These are phyloP conservation scores for Samia ricini DNA, from an alignment of 1,140 invertebrate species.

Conservation along the genomic window DNA sequence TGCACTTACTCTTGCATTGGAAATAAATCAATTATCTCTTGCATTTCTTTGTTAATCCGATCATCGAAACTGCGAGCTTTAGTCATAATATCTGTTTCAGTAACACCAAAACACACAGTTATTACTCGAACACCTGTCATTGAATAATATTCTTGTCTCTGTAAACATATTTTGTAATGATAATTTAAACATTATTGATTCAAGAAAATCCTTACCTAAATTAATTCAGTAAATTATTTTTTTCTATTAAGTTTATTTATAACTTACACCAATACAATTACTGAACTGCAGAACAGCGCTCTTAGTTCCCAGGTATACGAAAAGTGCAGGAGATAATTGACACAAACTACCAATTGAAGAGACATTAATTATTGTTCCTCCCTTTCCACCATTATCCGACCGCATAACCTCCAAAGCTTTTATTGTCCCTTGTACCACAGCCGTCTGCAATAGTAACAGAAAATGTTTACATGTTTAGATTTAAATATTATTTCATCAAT, in stretches of 20 bases:
- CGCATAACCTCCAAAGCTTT: slow-evolving; percentile 78
- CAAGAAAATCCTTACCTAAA: neutral
- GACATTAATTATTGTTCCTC: slow-evolving; percentile 75
- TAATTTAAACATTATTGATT: neutral
- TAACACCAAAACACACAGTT: slow-evolving; percentile 72
- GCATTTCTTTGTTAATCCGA: neutral
- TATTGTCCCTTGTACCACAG: slow-evolving; percentile 43
- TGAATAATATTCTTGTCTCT: slow-evolving; percentile 53
- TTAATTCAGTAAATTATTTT: neutral
- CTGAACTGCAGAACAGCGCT: slow-evolving; percentile 79
- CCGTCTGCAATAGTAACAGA: neutral
- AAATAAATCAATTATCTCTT: neutral
- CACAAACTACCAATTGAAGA: slow-evolving; percentile 72
- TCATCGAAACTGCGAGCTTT: slow-evolving; percentile 16
- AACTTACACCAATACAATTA: slow-evolving; percentile 72
- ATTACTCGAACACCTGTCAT: slow-evolving; percentile 75
- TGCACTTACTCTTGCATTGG: slow-evolving; percentile 3
- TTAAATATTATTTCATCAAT: too few species aligned
- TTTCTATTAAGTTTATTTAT: neutral
- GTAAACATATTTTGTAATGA: slow-evolving; percentile 10
- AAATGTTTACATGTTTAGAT: neutral
- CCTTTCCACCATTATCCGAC: slow-evolving; percentile 63
- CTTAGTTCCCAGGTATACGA: slow-evolving; percentile 77
- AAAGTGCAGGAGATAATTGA: slow-evolving; percentile 67
- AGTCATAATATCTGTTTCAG: slow-evolving; percentile 41